Base-by-base conservation (phyloP, 2,113 vertebrate genomes). In the Vidua chalybeata region DNA sequence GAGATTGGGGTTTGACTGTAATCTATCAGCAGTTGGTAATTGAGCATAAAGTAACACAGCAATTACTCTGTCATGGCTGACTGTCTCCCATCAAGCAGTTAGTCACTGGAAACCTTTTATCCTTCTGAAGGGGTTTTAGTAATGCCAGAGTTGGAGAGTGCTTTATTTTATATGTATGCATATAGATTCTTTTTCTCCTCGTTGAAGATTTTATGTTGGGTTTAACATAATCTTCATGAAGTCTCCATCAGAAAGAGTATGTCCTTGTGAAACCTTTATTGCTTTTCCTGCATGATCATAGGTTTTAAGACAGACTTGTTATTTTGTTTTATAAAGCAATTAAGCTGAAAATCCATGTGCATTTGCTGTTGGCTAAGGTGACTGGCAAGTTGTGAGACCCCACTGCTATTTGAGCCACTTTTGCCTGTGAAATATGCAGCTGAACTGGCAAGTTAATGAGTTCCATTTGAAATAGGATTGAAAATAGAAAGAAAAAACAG, bases 131-230 rank as follows among this genome's bases (percentile, higher is more conserved):
- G 94, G 91, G 90, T 79, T 90, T 95, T 43, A 95, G 84, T 94
- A 93, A 93, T 90, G 89, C 85, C 94, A 91, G 94, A 96, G 84
- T 95, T 96, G 93, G 92, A 91, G 96, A 96, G 95, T 97, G 94
- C 96, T 97, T 97, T 81, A 77, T 83, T 97, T 96, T 96, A 37
- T 77, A 76, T 75, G 37, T 94, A 62, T 72, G 52, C 93, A 35
- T 66, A 83, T 75, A 49, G 94, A 72, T 96, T 92, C 94, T 97
- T 89, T 92, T 94, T 71, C 35, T 87, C 75, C 94, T 97, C n/a
- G 79, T 91, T 93, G 95, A 96, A 93, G 94, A 61, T 89, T 97
- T 94, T 91, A 11, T 26, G 30, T 96, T 97, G 64, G 84, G 58
- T 94, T 96, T 96, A 94, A 96, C 94, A 84, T 89, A 86, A 45